Conservation (phyloP, 1,140 invertebrate species). For the Anagrus nilaparvatae region DNA sequence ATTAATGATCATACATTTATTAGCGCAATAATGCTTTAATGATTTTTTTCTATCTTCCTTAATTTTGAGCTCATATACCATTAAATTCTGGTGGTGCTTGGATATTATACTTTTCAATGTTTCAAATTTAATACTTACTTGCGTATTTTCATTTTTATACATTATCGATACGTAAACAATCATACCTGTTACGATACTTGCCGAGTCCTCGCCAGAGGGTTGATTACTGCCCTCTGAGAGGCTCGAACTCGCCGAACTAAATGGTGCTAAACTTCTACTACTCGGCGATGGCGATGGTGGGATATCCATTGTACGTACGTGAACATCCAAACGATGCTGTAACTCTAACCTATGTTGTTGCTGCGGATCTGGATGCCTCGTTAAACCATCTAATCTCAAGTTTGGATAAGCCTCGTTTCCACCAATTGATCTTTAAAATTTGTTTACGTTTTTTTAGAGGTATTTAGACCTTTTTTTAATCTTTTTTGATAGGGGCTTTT, state of each 20-base stretch:
- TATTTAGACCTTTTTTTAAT: conserved; percentile 8
- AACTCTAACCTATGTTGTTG: conserved; percentile 41
- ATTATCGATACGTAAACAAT: too few relatives aligned
- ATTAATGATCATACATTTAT: too few relatives aligned
- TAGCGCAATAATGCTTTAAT: too few relatives aligned
- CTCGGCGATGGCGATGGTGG: conserved; percentile 77
- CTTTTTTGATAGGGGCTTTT: conserved; percentile 10
- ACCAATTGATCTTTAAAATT: conserved; percentile 39
- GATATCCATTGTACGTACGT: conserved; percentile 40
- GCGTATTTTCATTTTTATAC: too few relatives aligned
- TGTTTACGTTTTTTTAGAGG: conserved; percentile 4
- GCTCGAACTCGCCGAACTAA: conserved; percentile 80
- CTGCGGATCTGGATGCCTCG: conserved; percentile 36
- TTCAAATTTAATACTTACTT: too few relatives aligned
- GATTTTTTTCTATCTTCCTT: too few relatives aligned
- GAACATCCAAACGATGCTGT: conserved; percentile 39
- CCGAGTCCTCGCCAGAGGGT: conserved; percentile 68
- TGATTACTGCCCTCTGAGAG: conserved; percentile 68
- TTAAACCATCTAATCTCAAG: conserved; percentile 41
- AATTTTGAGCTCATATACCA: too few relatives aligned
- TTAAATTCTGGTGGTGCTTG: too few relatives aligned
- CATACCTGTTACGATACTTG: conserved; percentile 79
- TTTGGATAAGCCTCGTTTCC: conserved; percentile 39
- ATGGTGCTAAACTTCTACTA: conserved; percentile 66
- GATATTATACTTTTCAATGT: too few relatives aligned